A percentile compares a stretch with the other conserved stretches of the same genome.
phyloP scores from a whole-genome alignment of 1,140 invertebrate genomes.

The Achatina immaculata region DNA sequence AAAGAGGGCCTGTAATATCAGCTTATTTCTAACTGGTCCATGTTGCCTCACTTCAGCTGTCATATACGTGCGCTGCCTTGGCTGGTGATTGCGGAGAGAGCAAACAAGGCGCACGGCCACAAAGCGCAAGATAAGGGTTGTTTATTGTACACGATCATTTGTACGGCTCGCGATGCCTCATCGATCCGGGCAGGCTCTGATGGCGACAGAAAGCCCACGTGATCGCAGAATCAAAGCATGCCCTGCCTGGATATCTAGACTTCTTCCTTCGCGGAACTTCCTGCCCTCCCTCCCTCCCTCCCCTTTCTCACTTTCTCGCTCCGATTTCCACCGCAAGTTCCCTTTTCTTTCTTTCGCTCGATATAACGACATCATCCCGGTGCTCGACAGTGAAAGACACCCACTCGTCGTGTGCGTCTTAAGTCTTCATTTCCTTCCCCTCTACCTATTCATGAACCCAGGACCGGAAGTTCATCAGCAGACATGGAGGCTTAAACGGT shows the following conservation, averaged over 20 bases:
- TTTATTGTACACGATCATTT: constrained; percentile 6
- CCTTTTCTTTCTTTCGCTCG: neutral
- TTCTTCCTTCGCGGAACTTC: neutral
- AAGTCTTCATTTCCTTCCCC: neutral
- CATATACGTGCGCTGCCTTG: neutral
- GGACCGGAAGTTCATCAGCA: neutral
- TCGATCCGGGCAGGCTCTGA: neutral
- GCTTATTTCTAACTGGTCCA: too few species aligned
- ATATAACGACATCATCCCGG: neutral
- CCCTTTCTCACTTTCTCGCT: constrained; percentile 13
- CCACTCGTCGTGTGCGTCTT: neutral
- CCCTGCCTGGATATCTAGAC: neutral
- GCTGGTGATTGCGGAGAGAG: neutral
- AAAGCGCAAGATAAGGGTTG: neutral
- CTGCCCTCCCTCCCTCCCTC: neutral
- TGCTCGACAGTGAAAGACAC: neutral
- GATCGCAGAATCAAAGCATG: constrained; percentile 9
- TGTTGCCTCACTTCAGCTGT: neutral
- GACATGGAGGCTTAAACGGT: too few species aligned
- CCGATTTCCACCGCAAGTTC: neutral
- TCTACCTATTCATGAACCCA: neutral
- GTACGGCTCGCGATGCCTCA: neutral
- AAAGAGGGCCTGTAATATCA: too few species aligned
- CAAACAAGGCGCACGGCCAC: neutral
- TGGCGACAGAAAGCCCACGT: constrained; percentile 6